A percentile compares a stretch with the other conserved stretches of the same genome.
Evolutionary conservation across 2,113 vertebrate species (phyloP).

Genomic region (Naja naja): DNA sequence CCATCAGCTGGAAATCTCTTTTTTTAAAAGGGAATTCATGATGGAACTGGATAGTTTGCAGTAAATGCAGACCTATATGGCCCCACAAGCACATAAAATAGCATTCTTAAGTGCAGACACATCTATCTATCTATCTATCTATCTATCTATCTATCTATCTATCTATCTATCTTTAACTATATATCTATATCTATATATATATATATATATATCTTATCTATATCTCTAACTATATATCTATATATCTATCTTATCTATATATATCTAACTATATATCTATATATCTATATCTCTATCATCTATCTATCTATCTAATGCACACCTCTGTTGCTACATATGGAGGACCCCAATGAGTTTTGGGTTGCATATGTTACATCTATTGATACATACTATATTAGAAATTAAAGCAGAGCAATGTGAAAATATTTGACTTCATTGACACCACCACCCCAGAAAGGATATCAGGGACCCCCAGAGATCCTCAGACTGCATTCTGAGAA

Average conservation of each 20-base stretch:
- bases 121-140: too few relatives aligned
- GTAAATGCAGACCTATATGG: background rate
- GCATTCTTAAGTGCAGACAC: background rate
- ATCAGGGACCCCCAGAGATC: background rate
- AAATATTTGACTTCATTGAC: background rate
- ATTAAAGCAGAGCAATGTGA: background rate
- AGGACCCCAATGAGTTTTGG: too few relatives aligned
- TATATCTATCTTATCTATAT: too few relatives aligned
- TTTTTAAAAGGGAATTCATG: background rate
- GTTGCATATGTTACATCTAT: background rate
- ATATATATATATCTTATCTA: too few relatives aligned
- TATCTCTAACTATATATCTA: too few relatives aligned
- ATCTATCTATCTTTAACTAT: too few relatives aligned
- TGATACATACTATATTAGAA: background rate
- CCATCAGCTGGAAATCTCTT: background rate
- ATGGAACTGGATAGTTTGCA: background rate
- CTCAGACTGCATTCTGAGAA: background rate
- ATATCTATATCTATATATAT: too few relatives aligned
- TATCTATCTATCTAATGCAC: too few relatives aligned
- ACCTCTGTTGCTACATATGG: too few relatives aligned
- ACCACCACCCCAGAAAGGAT: background rate
- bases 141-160: too few relatives aligned
- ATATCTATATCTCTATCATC: too few relatives aligned
- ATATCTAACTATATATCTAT: too few relatives aligned
- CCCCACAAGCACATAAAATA: background rate